Percentiles rank a stretch among this genome's conserved stretches.
Conservation (phyloP, 2,113 vertebrate genomes). For the Lepisosteus oculatus region DNA sequence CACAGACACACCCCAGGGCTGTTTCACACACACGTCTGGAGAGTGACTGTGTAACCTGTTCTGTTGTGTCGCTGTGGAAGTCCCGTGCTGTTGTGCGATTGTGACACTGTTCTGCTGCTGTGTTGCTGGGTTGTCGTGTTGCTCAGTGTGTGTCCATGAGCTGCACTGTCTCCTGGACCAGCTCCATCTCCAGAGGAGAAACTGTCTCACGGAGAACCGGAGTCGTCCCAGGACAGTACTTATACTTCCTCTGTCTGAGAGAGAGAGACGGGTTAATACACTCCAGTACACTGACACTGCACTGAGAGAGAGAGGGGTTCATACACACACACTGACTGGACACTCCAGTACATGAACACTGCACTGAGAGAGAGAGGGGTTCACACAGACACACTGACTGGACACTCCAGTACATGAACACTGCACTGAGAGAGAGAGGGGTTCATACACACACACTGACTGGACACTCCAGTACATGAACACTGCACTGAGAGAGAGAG, state of each 20-base stretch:
- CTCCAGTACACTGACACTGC: too few species aligned
- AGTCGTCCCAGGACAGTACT: constrained; percentile 53
- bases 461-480: too few species aligned
- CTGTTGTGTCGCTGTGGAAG: too few species aligned
- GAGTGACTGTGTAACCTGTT: too few species aligned
- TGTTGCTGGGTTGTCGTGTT: neutral
- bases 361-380: neutral
- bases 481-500: neutral
- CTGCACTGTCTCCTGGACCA: constrained; percentile 52
- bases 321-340: too few species aligned
- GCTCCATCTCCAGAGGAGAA: constrained; percentile 49
- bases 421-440: too few species aligned
- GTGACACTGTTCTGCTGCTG: neutral
- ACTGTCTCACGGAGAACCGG: constrained; percentile 52
- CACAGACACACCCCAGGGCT: too few species aligned
- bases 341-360: too few species aligned
- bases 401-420: too few species aligned
- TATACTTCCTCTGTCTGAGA: constrained; percentile 53
- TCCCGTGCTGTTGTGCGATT: too few species aligned
- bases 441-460: too few species aligned
- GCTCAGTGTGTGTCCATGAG: constrained; percentile 42
- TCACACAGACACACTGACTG: neutral
- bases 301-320: neutral
- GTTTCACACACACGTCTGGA: too few species aligned
- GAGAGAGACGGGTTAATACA: neutral